Evolutionary conservation across 2,113 vertebrate genomes (phyloP), one percentile per base, ranked within the genome.

Genomic region (Eublepharis macularius): DNA sequence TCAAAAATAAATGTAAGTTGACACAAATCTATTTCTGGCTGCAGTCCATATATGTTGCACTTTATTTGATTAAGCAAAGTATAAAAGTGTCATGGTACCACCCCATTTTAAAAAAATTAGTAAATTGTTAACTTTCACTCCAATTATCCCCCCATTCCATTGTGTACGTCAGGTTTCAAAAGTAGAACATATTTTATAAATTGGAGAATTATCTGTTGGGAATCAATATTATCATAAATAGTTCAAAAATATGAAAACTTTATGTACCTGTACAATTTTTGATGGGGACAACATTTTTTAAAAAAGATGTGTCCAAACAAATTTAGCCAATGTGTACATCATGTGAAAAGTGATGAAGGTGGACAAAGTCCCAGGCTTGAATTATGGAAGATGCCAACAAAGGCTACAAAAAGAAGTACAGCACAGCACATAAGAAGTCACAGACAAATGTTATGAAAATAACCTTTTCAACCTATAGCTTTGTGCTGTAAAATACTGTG

Each of bases 401-500:
- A 93, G 85, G 93, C 93, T 92, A 87, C 88, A 90, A 78, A 95
- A 39, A 70, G 34, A 68, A 84, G 36, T 24, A 95, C 92, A 95
- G 87, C 94, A 93, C 90, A 93, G 92, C 70, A 92, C 34, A 91
- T 83, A 87, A 91, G 49, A 90, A 90, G 91, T 39, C 79, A 90
- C 89, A 94, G 94, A 94, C 76, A 82, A 81, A 87, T 77, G 89
- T 34, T 86, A 77, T 83, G 29, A 41, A 91, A 93, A 91, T 82
- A 1, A 89, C 83, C 86, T 87, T 88, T 85, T 36, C 86, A 88
- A 93, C 87, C 85, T 90, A 79, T 94, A 93, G 45, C 79, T 94
- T 88, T 96, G 94, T 94, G 93, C 93, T 95, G 92, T 94, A 93
- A 95, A 90, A 94, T 88, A 92, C 87, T 94, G 95, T 95, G 94